Evolutionary conservation across 2,113 vertebrate species (phyloP).

Genomic region (Stictonetta naevosa): DNA sequence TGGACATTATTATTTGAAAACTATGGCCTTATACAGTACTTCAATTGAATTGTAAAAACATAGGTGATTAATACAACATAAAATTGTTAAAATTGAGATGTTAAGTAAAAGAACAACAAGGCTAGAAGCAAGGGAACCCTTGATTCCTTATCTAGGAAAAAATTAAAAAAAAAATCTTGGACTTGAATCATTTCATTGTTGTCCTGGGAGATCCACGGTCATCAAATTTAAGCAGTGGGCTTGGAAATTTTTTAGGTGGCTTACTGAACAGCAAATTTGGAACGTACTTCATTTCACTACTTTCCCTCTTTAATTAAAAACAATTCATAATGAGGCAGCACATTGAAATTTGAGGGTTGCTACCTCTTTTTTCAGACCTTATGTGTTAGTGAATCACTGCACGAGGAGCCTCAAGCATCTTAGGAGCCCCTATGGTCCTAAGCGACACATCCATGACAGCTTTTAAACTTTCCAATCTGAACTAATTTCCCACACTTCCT

Average conservation of each 20-base stretch:
- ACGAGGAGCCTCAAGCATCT: background rate
- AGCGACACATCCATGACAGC: conserved; percentile 20
- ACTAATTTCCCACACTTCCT: conserved; percentile 24
- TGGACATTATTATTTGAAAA: background rate
- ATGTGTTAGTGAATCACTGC: background rate
- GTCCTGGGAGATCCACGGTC: background rate
- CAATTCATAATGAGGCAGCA: conserved; percentile 22
- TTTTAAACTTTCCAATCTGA: conserved; percentile 52
- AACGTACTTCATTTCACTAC: background rate
- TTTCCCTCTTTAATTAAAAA: background rate
- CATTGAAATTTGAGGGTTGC: background rate
- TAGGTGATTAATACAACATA: conserved; percentile 15
- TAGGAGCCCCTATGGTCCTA: background rate
- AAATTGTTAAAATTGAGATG: conserved; percentile 51
- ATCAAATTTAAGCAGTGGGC: background rate
- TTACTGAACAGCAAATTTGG: conserved; percentile 29
- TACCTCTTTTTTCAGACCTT: conserved; percentile 35
- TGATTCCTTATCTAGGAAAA: background rate
- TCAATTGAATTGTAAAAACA: conserved; percentile 52
- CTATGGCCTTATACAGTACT: background rate
- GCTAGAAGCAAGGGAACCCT: background rate
- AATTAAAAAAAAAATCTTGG: background rate
- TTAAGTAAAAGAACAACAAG: background rate
- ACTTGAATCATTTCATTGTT: background rate
- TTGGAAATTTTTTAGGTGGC: background rate